Evolutionary conservation across 1,140 invertebrate genomes (phyloP).

Genomic region (Geopemphigus sp.): DNA sequence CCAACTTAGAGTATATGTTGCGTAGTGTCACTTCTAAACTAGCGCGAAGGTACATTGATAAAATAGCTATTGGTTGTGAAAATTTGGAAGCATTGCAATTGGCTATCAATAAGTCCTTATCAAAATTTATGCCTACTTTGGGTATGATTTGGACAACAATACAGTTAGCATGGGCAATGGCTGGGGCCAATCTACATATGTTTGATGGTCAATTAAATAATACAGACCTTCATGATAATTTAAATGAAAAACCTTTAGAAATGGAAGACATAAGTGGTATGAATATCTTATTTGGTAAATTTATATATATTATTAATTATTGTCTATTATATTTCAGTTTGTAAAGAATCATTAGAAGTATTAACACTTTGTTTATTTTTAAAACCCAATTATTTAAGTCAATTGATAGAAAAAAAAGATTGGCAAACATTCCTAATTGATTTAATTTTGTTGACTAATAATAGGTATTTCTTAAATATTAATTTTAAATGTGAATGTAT

Average conservation of each 20-base stretch:
- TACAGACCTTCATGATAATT: conserved; percentile 49
- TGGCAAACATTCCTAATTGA: conserved; percentile 88
- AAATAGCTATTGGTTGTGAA: conserved; percentile 55
- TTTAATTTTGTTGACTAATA: conserved; percentile 72
- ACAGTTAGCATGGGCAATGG: conserved; percentile 75
- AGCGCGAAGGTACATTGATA: conserved; percentile 69
- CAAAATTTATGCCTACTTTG: conserved; percentile 66
- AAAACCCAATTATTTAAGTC: conserved; percentile 75
- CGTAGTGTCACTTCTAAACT: conserved; percentile 71
- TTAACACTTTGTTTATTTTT: conserved; percentile 80
- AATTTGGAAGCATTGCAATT: conserved; percentile 55
- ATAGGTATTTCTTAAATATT: no score
- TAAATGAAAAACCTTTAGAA: conserved; percentile 55
- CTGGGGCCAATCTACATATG: conserved; percentile 64
- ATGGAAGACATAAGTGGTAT: conserved; percentile 60
- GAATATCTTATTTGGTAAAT: no score
- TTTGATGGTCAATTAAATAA: conserved; percentile 54
- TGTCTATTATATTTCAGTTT: conserved; percentile 61
- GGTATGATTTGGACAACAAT: conserved; percentile 69
- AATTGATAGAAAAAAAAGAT: conserved; percentile 67
- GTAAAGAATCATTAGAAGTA: conserved; percentile 88
- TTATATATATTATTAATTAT: conserved; percentile 6
- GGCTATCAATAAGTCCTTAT: conserved; percentile 61
- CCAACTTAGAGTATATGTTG: conserved; percentile 62
- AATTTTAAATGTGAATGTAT: background rate